Base-by-base conservation (phyloP, 2,113 vertebrate genomes). In the Plectropomus leopardus region DNA sequence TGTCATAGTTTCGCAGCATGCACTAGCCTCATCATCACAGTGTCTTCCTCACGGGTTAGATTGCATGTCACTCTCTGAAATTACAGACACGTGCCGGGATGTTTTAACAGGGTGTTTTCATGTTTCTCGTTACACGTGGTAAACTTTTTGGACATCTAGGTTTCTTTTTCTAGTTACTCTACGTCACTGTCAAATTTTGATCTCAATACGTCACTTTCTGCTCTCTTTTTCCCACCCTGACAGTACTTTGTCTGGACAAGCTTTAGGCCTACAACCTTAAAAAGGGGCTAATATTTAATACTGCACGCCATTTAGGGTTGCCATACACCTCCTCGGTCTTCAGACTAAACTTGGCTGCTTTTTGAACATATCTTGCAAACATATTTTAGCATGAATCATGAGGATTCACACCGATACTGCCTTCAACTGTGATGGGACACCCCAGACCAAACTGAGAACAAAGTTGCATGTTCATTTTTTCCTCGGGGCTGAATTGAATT, bases 401-500 rank as follows among this genome's bases (percentile, higher is more conserved):
- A 26, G 66, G 45, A 36, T 66, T 54, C 6, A 40, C 23, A 40
- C 13, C 16, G 32, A 15, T 21, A 8, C 23, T 47, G 13, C 40
- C 21, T 34, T 61, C 8, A 63, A 7, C 32, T 59, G 64, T 67
- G 66, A 32, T 3, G 64, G 75, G 66, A 80, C 64, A 74, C n/a
- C 21, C 28, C 24, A 69, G 17, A 32, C 14, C 4, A 65, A 77
- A 64, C 23, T 54, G 30, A 24, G n/a, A 6, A n/a, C 7, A n/a
- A 64, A 80, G 75, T 80, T 72, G 50, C 53, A 2, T 15, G 59
- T 36, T 53, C 14, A n/a, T 32, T 79, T 83, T 84, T 3, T 82
- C 81, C 81, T 85, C 60, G 1, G 7, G 44, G 40, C 23, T 40
- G 53, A 77, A 76, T 14, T 69, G 16, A 55, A 5, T 17, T 23